Evolutionary conservation across 2,113 vertebrate species (phyloP).

Genomic region (Mustelus asterias): DNA sequence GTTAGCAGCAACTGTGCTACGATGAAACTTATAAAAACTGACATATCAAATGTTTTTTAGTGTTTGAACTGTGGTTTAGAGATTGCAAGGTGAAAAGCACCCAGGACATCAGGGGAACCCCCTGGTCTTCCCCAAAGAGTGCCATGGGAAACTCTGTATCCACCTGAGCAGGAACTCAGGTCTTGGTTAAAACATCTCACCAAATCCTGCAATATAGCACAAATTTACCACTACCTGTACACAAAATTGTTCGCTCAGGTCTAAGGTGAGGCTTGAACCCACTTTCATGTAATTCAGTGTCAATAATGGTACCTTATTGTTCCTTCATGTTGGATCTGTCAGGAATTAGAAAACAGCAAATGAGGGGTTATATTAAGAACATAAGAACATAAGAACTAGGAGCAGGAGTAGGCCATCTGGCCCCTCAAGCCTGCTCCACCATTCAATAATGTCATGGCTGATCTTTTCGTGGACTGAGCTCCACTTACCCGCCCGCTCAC

Average conservation of each 20-base stretch:
- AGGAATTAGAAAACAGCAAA: neutral
- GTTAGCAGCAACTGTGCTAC: neutral
- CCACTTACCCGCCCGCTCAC: too few relatives aligned
- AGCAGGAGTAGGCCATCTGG: too few relatives aligned
- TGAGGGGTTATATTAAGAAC: neutral
- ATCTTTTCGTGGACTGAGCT: too few relatives aligned
- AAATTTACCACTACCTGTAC: neutral
- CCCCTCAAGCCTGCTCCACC: too few relatives aligned
- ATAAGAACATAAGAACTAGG: too few relatives aligned
- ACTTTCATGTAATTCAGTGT: too few relatives aligned
- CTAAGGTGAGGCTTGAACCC: neutral
- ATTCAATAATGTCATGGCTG: too few relatives aligned
- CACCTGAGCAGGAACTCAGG: neutral
- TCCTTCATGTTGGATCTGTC: neutral
- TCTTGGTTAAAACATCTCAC: neutral
- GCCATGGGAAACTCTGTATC: neutral
- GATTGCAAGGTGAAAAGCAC: neutral
- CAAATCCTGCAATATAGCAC: neutral
- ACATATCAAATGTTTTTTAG: conserved; percentile 32
- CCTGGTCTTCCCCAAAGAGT: neutral
- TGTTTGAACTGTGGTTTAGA: neutral
- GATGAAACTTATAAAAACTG: conserved; percentile 39
- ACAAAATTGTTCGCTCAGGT: neutral
- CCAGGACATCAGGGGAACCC: neutral
- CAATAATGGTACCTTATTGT: neutral